Base-by-base conservation (phyloP, 2,113 vertebrate species). In the Cebidichthys violaceus region DNA sequence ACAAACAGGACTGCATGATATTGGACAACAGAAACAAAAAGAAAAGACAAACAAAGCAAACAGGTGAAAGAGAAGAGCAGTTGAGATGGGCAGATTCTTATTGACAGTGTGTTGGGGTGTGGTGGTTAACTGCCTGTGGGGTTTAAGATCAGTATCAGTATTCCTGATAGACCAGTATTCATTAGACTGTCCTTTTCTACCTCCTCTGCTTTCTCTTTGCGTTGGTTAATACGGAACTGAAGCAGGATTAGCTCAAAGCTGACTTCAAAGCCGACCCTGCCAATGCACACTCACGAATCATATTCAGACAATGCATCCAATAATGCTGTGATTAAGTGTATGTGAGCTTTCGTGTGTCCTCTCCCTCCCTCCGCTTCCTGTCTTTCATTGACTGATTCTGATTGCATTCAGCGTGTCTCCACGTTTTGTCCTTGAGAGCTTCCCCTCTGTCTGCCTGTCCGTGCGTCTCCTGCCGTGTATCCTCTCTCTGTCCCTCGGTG, bases 351-450 rank as follows among this genome's bases (percentile, higher is more conserved):
- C 35, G n/a, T 71, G 66, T 59, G 59, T 72, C 59, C 65, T 57
- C 11, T 80, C 41, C 52, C 78, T 81, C 72, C 80, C 82, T 75
- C 33, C 41, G 55, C 69, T 82, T 88, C 79, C 90, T 85, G 80
- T 64, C 37, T 75, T 62, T 80, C 61, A 52, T 39, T 61, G 52
- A 52, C 66, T 31, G 33, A 52, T 72, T 81, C 47, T 69, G 39
- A 59, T 50, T 5, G 59, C 15, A 14, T 77, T 78, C 14, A 18
- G 33, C 11, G 0, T 7, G 15, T 79, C 89, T 76, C 79, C 17
- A 39, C 50, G 24, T 85, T 90, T 87, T 82, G 87, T 83, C 93
- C 93, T 93, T 91, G 87, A 85, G 83, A 85, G 79, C 75, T 89
- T 92, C 90, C 77, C 79, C 62, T 83, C 77, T n/a, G 39, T 75